Conservation (phyloP, 2,888 invertebrate genomes). For the Folsomia manolachei region DNA sequence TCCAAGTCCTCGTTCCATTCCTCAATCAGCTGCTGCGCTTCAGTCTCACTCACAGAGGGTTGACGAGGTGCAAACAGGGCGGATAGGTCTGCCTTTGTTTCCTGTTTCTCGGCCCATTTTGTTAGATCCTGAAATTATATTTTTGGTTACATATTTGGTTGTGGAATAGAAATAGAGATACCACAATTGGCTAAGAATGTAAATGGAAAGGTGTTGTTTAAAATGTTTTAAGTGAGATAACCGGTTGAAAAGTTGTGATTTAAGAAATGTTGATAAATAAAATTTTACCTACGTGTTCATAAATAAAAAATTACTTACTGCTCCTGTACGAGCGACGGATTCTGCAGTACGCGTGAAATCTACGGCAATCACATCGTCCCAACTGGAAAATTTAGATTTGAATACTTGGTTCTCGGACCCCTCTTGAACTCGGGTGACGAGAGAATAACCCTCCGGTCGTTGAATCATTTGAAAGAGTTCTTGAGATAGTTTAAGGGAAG, state of each 20-base stretch:
- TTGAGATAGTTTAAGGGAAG: constrained; percentile 93
- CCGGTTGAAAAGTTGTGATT: too few relatives aligned
- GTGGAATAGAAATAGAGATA: too few relatives aligned
- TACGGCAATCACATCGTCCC: constrained; percentile 99
- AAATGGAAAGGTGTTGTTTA: too few relatives aligned
- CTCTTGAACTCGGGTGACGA: constrained; percentile 85
- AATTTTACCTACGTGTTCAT: too few relatives aligned
- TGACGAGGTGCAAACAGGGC: constrained; percentile 87
- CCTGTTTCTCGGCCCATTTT: constrained; percentile 84
- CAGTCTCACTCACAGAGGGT: constrained; percentile 75
- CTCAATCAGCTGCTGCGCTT: constrained; percentile 82
- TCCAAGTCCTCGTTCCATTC: constrained; percentile 99
- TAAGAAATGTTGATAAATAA: too few relatives aligned
- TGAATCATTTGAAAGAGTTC: constrained; percentile 91
- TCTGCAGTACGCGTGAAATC: constrained; percentile 98
- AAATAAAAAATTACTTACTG: too few relatives aligned
- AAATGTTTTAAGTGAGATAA: too few relatives aligned
- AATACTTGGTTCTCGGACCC: constrained; percentile 88
- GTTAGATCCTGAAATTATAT: too few relatives aligned
- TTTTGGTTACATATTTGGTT: too few relatives aligned
- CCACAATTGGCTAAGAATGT: too few relatives aligned
- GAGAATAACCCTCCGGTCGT: constrained; percentile 71
- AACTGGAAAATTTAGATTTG: constrained; percentile 93
- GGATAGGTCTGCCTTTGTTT: constrained; percentile 89
- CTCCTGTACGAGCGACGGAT: constrained; percentile 93